These are phyloP conservation scores for Stenopsyche tienmushanensis DNA, from an alignment of 1,140 invertebrate species.

Conservation along the genomic window DNA sequence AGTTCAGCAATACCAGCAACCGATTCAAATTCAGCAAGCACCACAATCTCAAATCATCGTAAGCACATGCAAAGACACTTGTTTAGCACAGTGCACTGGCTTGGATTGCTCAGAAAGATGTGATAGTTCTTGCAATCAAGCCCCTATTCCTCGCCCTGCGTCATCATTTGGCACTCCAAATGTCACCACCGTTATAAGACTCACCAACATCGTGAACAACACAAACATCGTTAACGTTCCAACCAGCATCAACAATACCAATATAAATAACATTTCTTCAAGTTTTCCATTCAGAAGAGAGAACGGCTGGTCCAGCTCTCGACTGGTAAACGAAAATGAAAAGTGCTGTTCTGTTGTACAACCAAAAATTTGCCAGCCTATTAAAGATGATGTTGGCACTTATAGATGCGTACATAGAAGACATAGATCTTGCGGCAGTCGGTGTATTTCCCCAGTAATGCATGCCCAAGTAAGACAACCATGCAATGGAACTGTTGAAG, in stretches of 20 bases:
- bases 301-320: not conserved
- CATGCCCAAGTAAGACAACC: constrained; percentile 37
- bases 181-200: constrained; percentile 37
- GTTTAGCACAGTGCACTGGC: too few relatives aligned
- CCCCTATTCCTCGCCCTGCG: too few relatives aligned
- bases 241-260: constrained; percentile 38
- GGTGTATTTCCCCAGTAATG: constrained; percentile 29
- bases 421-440: constrained; percentile 35
- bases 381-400: not conserved
- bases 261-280: constrained; percentile 34
- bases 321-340: not conserved
- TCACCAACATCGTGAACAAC: constrained; percentile 40
- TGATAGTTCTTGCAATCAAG: too few relatives aligned
- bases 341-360: constrained; percentile 39
- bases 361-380: constrained; percentile 25
- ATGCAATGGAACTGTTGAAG: constrained; percentile 18
- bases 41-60: too few relatives aligned
- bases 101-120: too few relatives aligned
- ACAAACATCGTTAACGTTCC: constrained; percentile 39
- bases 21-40: too few relatives aligned
- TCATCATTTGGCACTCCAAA: too few relatives aligned
- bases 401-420: constrained; percentile 31
- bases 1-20: too few relatives aligned
- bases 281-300: not conserved
- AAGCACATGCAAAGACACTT: too few relatives aligned